Base-by-base conservation (phyloP, 2,888 invertebrate genomes). In the Andrena dorsata region DNA sequence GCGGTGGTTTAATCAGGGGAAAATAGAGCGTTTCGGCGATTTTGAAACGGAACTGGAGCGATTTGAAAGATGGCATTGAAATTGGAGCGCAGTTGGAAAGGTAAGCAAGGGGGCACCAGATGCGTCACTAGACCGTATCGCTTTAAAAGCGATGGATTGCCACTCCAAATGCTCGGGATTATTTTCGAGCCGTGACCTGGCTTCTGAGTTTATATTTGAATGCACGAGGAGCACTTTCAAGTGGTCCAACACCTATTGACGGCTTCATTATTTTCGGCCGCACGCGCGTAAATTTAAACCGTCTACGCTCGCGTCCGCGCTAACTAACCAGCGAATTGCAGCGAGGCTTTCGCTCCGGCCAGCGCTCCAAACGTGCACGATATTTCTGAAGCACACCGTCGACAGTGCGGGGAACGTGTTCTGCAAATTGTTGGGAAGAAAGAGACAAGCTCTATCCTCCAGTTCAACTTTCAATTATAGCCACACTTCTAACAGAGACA, bases 181-280 rank as follows among this genome's bases (percentile, higher is more conserved):
- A 91, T 91, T 91, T 91, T 90, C 87, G 90, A 84, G 85, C 80
- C 76, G 77, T 89, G 91, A 88, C 91, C 90, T 91, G 90, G 84
- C 88, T 88, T 80, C 83, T 74, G 32, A 72, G 82, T 86, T 88
- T 86, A 86, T 90, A 90, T 87, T 88, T 71, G 84, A 84, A 79
- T 84, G 80, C 86, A 64, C 66, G 82, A 76, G 82, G 65, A 74
- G 72, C 70, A 77, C 74, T 75, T 73, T 82, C 73, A 66, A 78
- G 82, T 65, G 78, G 75, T 10, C 70, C 72, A 64, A 76, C 66
- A 71, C 64, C 74, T 78, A 74, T 56, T 35, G 69, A 20, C 56
- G 51, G 74, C 76, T 78, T 77, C 80, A 86, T 80, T 86, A 86
- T 86, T 82, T 84, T 83, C 60, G 80, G 66, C 74, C 49, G 76